These are phyloP conservation scores for Pseudopipra pipra DNA, from an alignment of 2,113 vertebrate species.

Conservation along the genomic window DNA sequence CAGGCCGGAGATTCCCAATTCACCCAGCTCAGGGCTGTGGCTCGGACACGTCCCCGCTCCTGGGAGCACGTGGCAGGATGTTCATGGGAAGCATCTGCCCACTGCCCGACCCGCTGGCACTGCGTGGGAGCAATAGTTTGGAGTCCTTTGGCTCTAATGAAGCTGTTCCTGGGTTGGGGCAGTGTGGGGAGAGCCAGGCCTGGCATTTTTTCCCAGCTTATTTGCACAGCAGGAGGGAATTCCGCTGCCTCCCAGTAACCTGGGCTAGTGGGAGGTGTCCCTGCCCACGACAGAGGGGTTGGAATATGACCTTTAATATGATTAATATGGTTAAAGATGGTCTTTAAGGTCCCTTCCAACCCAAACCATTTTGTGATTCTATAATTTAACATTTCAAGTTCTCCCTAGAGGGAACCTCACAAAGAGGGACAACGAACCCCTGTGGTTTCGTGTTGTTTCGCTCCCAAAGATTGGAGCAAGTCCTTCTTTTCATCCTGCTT, in stretches of 20 bases:
- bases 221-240: neutral
- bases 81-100: neutral
- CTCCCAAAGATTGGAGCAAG: accelerated
- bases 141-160: neutral
- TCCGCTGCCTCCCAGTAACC: neutral
- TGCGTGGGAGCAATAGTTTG: neutral
- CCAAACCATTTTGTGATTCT: neutral
- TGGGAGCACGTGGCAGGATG: neutral
- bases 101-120: neutral
- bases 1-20: neutral
- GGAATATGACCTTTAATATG: neutral
- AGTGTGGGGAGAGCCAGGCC: neutral
- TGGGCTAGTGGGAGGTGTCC: neutral
- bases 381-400: neutral
- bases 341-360: neutral
- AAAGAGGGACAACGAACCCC: neutral
- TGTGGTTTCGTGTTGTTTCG: accelerated
- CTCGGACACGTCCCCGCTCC: neutral
- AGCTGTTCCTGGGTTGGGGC: neutral
- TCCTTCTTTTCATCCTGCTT: neutral
- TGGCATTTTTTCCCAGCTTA: neutral
- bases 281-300: neutral
- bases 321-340: neutral
- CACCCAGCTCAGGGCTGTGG: neutral
- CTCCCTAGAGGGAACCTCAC: neutral